Conservation (phyloP, 2,113 vertebrate genomes). For the Vidua chalybeata region DNA sequence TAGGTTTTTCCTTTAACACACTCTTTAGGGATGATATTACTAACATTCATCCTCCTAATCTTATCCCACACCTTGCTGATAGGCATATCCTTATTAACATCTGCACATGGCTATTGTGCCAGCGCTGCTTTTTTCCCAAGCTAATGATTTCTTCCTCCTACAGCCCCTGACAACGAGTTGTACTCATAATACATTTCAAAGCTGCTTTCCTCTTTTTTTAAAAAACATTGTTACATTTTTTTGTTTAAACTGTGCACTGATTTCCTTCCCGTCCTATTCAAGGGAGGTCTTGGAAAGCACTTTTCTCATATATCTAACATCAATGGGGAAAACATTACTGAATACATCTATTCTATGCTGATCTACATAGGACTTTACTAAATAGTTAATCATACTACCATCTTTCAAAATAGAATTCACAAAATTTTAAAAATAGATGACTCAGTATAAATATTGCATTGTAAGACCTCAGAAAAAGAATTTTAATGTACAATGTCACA, state of each 20-base stretch:
- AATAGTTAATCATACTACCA: not conserved
- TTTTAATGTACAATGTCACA: not conserved
- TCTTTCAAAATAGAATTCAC: not conserved
- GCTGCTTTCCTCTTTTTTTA: conserved; percentile 14
- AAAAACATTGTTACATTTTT: not conserved
- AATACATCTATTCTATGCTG: not conserved
- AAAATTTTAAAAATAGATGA: not conserved
- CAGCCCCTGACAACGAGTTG: not conserved
- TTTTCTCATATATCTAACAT: not conserved
- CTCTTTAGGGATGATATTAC: conserved; percentile 19
- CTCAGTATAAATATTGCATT: not conserved
- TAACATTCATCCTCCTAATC: conserved; percentile 34
- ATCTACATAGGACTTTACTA: not conserved
- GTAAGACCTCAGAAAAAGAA: not conserved
- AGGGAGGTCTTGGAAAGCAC: not conserved
- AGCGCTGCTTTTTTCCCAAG: not conserved
- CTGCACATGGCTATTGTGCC: conserved; percentile 16
- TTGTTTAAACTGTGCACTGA: not conserved
- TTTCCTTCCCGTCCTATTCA: conserved; percentile 37
- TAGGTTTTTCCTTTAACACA: not conserved
- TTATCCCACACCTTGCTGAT: conserved; percentile 55
- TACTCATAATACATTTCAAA: conserved; percentile 22
- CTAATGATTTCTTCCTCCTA: conserved; percentile 29
- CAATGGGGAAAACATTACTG: not conserved
- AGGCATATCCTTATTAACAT: conserved; percentile 37